Conservation (phyloP, 2,113 vertebrate genomes). For the Heterotilapia buettikoferi region DNA sequence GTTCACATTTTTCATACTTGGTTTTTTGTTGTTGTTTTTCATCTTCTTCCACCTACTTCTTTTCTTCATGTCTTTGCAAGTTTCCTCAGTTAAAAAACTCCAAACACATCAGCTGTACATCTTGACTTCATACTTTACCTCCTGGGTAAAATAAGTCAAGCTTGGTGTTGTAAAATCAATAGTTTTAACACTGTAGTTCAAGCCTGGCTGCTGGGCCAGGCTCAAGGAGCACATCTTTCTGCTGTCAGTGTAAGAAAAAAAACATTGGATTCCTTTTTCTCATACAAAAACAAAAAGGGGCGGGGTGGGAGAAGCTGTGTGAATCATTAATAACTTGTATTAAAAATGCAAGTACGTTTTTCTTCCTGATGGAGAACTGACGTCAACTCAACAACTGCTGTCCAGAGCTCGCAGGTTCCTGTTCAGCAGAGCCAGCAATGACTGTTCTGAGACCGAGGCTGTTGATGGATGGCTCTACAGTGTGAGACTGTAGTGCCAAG, state of each 20-base stretch:
- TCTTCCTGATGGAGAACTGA: conserved; percentile 7
- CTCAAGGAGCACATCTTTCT: neutral
- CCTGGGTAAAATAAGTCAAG: conserved; percentile 21
- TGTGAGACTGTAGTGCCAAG: neutral
- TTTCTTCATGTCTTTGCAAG: neutral
- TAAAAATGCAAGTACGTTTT: conserved; percentile 32
- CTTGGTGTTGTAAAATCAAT: conserved; percentile 47
- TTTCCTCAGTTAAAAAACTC: neutral
- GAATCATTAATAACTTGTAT: conserved; percentile 54
- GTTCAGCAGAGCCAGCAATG: neutral
- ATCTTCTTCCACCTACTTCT: neutral
- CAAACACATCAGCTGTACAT: neutral
- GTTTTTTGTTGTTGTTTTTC: neutral
- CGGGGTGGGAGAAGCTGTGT: neutral
- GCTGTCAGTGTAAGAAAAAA: conserved; percentile 6
- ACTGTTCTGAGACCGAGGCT: neutral
- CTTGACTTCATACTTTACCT: neutral
- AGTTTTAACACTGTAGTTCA: conserved; percentile 48
- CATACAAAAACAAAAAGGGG: neutral
- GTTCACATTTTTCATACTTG: neutral
- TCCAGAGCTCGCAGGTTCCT: neutral
- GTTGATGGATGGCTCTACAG: neutral
- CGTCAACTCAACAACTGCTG: conserved; percentile 12
- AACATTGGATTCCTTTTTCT: neutral
- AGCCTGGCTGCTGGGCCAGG: neutral